Conservation (phyloP, 2,888 invertebrate genomes). For the Drosophila prolongata region DNA sequence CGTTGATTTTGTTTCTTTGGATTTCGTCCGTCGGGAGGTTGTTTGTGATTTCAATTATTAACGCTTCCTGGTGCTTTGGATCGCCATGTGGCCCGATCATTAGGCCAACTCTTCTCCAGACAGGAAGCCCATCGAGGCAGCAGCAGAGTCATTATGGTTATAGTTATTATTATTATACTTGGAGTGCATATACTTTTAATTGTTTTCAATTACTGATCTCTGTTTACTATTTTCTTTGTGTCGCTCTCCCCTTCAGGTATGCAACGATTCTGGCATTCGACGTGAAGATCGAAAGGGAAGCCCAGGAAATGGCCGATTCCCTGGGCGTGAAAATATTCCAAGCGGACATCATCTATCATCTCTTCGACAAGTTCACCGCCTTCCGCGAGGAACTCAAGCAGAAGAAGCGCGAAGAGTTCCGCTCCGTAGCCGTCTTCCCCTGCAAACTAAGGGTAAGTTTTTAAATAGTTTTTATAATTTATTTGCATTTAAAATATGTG, state of each 20-base stretch:
- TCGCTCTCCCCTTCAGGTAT: constrained; percentile 86
- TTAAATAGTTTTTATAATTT: too few relatives aligned
- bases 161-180: constrained; percentile 38
- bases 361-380: constrained; percentile 98
- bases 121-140: constrained; percentile 16
- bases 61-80: constrained; percentile 64
- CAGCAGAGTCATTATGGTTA: constrained; percentile 30
- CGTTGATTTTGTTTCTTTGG: not conserved
- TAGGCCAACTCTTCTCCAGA: constrained; percentile 44
- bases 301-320: constrained; percentile 98
- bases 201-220: constrained; percentile 58
- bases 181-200: constrained; percentile 61
- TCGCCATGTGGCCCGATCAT: constrained; percentile 50
- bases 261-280: constrained; percentile 99
- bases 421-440: constrained; percentile 98
- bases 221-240: constrained; percentile 11
- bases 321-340: constrained; percentile 98
- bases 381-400: constrained; percentile 96
- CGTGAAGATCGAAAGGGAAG: constrained; percentile 98
- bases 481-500: too few relatives aligned
- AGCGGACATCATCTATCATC: constrained; percentile 99
- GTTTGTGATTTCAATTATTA: constrained; percentile 66
- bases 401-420: constrained; percentile 97
- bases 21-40: constrained; percentile 16
- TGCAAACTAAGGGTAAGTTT: constrained; percentile 93